These are phyloP conservation scores for Oplegnathus fasciatus DNA, from an alignment of 2,113 vertebrate species.

Conservation along the genomic window DNA sequence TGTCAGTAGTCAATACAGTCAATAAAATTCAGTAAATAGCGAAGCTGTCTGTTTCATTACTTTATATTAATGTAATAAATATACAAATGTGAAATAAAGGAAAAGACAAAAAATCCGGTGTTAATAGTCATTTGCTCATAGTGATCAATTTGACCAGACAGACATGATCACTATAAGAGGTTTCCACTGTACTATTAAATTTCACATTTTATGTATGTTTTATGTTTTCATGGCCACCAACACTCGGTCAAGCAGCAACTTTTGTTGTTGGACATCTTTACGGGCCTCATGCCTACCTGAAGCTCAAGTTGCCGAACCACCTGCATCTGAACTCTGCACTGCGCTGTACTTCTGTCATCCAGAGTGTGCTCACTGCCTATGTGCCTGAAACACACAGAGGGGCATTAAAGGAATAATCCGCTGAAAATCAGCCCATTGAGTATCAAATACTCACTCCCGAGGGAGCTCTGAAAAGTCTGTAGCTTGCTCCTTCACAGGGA, in stretches of 20 bases:
- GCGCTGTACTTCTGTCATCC: constrained; percentile 77
- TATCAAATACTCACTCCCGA: neutral
- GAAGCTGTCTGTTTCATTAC: no score
- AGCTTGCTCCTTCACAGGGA: neutral
- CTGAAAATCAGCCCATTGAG: neutral
- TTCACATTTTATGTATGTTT: neutral
- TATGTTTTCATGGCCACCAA: neutral
- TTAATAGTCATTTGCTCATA: no score
- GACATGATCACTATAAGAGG: no score
- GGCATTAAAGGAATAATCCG: neutral
- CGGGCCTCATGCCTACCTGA: constrained; percentile 56
- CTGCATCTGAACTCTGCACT: constrained; percentile 82
- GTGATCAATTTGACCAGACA: no score
- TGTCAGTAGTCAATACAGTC: no score
- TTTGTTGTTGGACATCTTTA: neutral
- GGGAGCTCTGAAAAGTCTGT: neutral
- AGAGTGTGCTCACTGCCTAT: constrained; percentile 73
- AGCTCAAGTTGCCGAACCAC: constrained; percentile 79
- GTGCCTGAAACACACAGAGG: constrained; percentile 61
- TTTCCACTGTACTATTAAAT: neutral
- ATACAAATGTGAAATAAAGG: no score
- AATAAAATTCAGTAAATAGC: no score
- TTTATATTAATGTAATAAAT: no score
- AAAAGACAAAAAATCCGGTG: no score
- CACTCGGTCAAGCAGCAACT: neutral